Percentiles rank a stretch among this genome's conserved stretches.
phyloP scores from a whole-genome alignment of 2,113 vertebrate species.

The Halichoeres trimaculatus region DNA sequence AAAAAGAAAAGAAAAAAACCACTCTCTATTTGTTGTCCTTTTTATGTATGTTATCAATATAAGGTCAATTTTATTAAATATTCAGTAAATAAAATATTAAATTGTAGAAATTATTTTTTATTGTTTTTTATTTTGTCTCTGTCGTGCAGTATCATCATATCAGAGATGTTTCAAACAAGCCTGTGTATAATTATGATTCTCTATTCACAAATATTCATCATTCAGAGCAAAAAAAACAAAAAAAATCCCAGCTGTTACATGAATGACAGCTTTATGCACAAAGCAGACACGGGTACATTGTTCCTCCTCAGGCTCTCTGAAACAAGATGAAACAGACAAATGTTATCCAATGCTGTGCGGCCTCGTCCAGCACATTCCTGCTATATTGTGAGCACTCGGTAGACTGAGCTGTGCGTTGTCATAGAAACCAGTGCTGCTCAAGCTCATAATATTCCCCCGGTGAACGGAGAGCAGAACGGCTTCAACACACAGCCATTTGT shows the following conservation, averaged over 20 bases:
- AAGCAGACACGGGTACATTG: slow-evolving; percentile 40
- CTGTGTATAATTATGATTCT: slow-evolving; percentile 8
- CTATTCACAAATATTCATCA: slow-evolving; percentile 27
- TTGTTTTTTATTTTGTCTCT: background rate
- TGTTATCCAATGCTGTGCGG: slow-evolving; percentile 55
- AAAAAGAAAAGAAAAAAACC: too few relatives aligned
- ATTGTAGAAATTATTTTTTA: background rate
- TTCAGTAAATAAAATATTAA: background rate
- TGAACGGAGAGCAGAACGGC: slow-evolving; percentile 76
- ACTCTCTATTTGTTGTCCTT: too few relatives aligned
- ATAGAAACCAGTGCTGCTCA: slow-evolving; percentile 88
- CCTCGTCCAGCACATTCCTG: slow-evolving; percentile 79
- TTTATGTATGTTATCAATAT: too few relatives aligned
- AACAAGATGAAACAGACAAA: slow-evolving; percentile 60
- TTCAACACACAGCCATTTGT: slow-evolving; percentile 60
- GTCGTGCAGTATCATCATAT: background rate
- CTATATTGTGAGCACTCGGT: slow-evolving; percentile 79
- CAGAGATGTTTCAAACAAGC: slow-evolving; percentile 6
- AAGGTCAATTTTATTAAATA: background rate
- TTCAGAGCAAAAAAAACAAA: slow-evolving; percentile 22
- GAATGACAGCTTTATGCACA: slow-evolving; percentile 50
- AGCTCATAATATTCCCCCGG: slow-evolving; percentile 86
- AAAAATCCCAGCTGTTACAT: slow-evolving; percentile 41
- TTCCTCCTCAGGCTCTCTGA: slow-evolving; percentile 38
- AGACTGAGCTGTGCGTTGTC: slow-evolving; percentile 86